A percentile compares a stretch with the other conserved stretches of the same genome.
These are phyloP conservation scores for Scaptodrosophila latifasciaeformis DNA, from an alignment of 2,888 invertebrate species.

Conservation along the genomic window DNA sequence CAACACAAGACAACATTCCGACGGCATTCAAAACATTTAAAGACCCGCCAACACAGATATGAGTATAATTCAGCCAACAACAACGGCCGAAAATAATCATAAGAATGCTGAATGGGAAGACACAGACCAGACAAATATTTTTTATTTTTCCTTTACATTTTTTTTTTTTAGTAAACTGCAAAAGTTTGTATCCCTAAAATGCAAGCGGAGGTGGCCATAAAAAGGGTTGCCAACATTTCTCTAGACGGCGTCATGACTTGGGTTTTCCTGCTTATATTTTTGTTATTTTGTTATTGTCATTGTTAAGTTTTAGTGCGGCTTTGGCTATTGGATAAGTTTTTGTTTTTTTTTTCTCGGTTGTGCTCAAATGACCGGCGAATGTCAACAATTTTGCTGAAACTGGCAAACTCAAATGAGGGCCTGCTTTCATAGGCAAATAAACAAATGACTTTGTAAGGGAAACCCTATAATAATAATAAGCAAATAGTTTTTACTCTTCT, in stretches of 20 bases:
- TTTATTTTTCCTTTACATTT: too few relatives aligned
- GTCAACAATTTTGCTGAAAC: constrained; percentile 25
- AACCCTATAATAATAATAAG: too few relatives aligned
- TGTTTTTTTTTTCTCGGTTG: constrained; percentile 2
- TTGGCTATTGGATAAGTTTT: constrained; percentile 20
- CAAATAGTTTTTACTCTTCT: constrained; percentile 7
- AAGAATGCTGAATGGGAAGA: too few relatives aligned
- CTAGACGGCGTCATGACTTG: too few relatives aligned
- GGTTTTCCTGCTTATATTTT: too few relatives aligned
- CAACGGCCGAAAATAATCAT: too few relatives aligned
- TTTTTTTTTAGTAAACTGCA: too few relatives aligned
- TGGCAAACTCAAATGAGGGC: neutral
- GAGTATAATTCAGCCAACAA: neutral
- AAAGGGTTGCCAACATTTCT: neutral
- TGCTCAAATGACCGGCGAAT: constrained; percentile 53
- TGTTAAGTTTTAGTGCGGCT: neutral
- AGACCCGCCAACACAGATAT: neutral
- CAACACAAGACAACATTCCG: constrained; percentile 23
- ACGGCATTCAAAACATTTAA: neutral
- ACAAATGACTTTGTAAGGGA: neutral
- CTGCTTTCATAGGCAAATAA: neutral
- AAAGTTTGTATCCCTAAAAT: too few relatives aligned
- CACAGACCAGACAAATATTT: too few relatives aligned
- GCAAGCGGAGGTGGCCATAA: neutral
- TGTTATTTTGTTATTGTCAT: too few relatives aligned